Base-by-base conservation (phyloP, 1,140 invertebrate species). In the Drosophila nasuta region DNA sequence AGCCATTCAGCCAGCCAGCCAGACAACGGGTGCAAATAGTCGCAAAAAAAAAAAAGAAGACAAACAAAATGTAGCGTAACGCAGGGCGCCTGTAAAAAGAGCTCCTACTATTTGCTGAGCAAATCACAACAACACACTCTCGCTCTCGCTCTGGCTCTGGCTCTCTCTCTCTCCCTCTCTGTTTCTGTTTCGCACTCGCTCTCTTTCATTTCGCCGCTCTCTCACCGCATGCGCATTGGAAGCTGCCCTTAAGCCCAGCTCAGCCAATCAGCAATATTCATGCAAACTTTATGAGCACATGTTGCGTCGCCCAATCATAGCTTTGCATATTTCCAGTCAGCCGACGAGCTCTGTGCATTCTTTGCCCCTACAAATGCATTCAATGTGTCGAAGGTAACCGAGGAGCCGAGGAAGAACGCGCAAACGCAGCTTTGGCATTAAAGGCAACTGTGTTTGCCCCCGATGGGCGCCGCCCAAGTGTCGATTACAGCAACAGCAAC, bases 51-150 rank as follows among this genome's bases (percentile, higher is more conserved):
- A 73, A 65, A 62, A 86, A 49, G 54, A 56, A 43, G 56, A 68
- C 58, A 77, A 81, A 59, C 63, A 72, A 75, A 72, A 75, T 73
- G 45, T 57, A 63, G 68, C 75, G 58, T 67, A 58, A 49, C 25
- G 35, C 35, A 58, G 52, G 56, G 57, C 52, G 64, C 62, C 20
- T 30, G 63, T 20, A 46, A 69, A 69, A 54, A 71, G 75, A 74
- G 78, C 86, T 74, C 81, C 62, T 89, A 76, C 75, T 85, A 89
- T 89, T 89, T 89, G 86, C 86, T 90, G 85, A 88, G 85, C 80
- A 75, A 56, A 63, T 69, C 70, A 38, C 45, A 25, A 25, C 35
- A 38, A 38, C 35, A 38, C 48, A 45, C 62, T 58, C 48, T 68
- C 58, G 33, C 59, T 28, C 51, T 20, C 33, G 1, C n/a, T 2